Base-by-base conservation (phyloP, 2,113 vertebrate species). In the Laticauda colubrina region DNA sequence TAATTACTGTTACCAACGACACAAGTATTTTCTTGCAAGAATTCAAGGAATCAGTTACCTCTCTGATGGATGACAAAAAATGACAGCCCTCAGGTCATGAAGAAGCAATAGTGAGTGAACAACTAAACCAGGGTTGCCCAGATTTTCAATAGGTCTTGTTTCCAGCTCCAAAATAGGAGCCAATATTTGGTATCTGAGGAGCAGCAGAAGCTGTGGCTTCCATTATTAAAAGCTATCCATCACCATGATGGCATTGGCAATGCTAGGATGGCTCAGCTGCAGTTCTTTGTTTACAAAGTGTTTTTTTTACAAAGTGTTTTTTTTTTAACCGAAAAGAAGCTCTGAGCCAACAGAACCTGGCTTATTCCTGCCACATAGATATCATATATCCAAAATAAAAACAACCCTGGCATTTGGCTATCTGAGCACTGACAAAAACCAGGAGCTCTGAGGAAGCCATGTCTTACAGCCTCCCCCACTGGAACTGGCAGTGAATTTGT, bases 201-300 rank as follows among this genome's bases (percentile, higher is more conserved):
- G 85, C 56, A 89, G 91, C 87, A 56, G 89, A 54, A 56, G 26
- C 61, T 2, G 53, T 21, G 51, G 15, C 54, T 26, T 87, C 92
- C 34, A 54, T 90, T 90, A 92, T 95, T 92, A 95, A 92, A 26
- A 87, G 93, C 89, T 91, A 95, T 95, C 93, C 89, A 93, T 95
- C 94, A 95, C 57, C 75, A 24, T 59, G 87, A 91, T 29, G 64
- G 29, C n/a, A 45, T 54, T 91, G 90, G 87, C 87, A 81, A 91
- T 88, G 87, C 23, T 53, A 53, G 21, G 9, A 18, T 20, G 64
- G 90, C 90, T 91, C 87, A 93, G 90, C 90, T 91, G 64, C 87
- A 85, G 45, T 6, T 85, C 86, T 85, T 85, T 89, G 56, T 91
- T 91, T 89, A 54, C 87, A 85, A 59, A 43, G 45, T n/a, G 8